Evolutionary conservation across 1,140 invertebrate genomes (phyloP).

Genomic region (Stegodyphus mimosarum): DNA sequence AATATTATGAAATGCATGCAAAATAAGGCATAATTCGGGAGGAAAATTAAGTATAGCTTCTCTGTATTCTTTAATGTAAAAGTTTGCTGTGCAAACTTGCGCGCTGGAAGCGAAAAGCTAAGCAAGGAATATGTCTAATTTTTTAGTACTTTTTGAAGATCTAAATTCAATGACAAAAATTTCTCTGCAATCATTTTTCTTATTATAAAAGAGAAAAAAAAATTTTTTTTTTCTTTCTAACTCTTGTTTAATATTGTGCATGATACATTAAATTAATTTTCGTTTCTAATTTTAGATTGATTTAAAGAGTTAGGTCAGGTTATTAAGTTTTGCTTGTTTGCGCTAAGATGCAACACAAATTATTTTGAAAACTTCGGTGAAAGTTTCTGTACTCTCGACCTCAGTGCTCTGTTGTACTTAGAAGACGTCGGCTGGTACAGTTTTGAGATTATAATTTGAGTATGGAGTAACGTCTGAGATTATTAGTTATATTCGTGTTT

Average conservation of each 20-base stretch:
- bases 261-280: not conserved
- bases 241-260: not conserved
- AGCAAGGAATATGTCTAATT: too few species aligned
- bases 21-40: too few species aligned
- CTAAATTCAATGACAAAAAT: too few species aligned
- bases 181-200: too few species aligned
- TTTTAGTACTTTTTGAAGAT: too few species aligned
- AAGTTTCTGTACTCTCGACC: conserved; percentile 46
- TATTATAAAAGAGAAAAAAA: not conserved
- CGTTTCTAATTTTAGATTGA: not conserved
- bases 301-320: not conserved
- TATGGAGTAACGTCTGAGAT: too few species aligned
- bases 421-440: too few species aligned
- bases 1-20: not conserved
- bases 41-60: too few species aligned
- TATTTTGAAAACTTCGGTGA: conserved; percentile 19
- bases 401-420: conserved; percentile 13
- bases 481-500: not conserved
- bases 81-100: too few species aligned
- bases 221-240: not conserved
- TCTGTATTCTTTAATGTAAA: too few species aligned
- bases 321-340: not conserved
- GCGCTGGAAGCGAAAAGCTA: too few species aligned
- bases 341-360: not conserved
- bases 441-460: too few species aligned